Evolutionary conservation across 2,888 invertebrate species (phyloP).

Genomic region (Pandemis heparana): DNA sequence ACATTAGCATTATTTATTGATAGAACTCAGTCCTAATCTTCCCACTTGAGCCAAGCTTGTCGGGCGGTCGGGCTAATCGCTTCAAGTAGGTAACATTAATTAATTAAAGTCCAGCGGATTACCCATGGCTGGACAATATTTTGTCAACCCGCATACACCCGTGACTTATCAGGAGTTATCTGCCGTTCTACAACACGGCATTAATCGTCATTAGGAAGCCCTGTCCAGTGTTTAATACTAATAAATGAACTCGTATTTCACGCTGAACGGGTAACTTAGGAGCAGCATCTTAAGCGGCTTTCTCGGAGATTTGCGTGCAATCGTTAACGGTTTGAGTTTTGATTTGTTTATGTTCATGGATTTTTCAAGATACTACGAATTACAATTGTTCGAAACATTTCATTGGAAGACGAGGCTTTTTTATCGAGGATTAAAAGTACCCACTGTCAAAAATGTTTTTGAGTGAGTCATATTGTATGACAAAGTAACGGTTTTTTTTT

Average conservation of each 20-base stretch:
- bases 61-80: slow-evolving; percentile 74
- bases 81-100: slow-evolving; percentile 79
- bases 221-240: slow-evolving; percentile 36
- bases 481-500: too few relatives aligned
- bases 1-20: slow-evolving; percentile 34
- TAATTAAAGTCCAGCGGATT: slow-evolving; percentile 75
- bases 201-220: slow-evolving; percentile 62
- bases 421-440: too few relatives aligned
- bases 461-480: too few relatives aligned
- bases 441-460: too few relatives aligned
- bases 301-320: background rate
- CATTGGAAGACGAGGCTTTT: too few relatives aligned
- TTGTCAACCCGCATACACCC: slow-evolving; percentile 67
- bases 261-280: slow-evolving; percentile 23
- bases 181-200: slow-evolving; percentile 50
- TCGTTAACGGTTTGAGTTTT: background rate
- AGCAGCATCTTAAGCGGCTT: slow-evolving; percentile 27
- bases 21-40: slow-evolving; percentile 29
- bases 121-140: slow-evolving; percentile 56
- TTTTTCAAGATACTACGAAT: background rate
- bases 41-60: slow-evolving; percentile 32
- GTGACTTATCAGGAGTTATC: slow-evolving; percentile 48
- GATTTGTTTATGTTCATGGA: background rate
- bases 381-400: too few relatives aligned
- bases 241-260: slow-evolving; percentile 35